These are phyloP conservation scores for Saimiri boliviensis DNA, from an alignment of 2,113 vertebrate genomes.

Conservation along the genomic window DNA sequence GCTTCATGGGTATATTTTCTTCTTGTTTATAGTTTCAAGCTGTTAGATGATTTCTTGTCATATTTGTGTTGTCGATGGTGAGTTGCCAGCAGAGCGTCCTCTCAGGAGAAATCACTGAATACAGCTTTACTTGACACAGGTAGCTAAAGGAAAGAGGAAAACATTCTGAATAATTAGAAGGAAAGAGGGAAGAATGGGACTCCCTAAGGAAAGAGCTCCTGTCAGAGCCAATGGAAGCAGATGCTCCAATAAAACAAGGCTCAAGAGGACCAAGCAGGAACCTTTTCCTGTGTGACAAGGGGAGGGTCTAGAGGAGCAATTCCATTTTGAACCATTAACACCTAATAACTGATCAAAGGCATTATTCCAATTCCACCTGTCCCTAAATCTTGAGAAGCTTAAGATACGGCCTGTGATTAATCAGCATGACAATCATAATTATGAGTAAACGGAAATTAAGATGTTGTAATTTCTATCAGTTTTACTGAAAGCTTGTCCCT, in stretches of 20 bases:
- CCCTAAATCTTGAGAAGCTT: constrained; percentile 6
- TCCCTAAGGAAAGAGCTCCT: constrained; percentile 56
- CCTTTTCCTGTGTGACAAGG: not conserved
- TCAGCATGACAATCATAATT: not conserved
- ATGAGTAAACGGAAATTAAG: not conserved
- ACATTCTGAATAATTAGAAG: constrained; percentile 55
- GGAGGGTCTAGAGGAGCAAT: not conserved
- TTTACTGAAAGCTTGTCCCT: constrained; percentile 18
- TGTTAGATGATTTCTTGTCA: not conserved
- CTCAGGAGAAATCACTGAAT: constrained; percentile 62
- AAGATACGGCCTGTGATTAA: not conserved
- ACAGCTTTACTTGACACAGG: not conserved
- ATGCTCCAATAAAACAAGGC: not conserved
- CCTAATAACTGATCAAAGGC: not conserved
- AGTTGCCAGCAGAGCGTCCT: not conserved
- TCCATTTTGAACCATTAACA: not conserved
- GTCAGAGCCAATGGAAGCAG: constrained; percentile 2
- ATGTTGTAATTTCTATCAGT: constrained; percentile 39
- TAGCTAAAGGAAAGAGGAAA: constrained; percentile 4
- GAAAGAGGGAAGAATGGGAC: not conserved
- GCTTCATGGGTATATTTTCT: not conserved
- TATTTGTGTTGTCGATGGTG: not conserved
- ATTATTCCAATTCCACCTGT: not conserved
- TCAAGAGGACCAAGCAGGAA: not conserved
- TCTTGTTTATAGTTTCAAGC: not conserved